Base-by-base conservation (phyloP, 2,797 vertebrate species). In the Clamator glandarius region DNA sequence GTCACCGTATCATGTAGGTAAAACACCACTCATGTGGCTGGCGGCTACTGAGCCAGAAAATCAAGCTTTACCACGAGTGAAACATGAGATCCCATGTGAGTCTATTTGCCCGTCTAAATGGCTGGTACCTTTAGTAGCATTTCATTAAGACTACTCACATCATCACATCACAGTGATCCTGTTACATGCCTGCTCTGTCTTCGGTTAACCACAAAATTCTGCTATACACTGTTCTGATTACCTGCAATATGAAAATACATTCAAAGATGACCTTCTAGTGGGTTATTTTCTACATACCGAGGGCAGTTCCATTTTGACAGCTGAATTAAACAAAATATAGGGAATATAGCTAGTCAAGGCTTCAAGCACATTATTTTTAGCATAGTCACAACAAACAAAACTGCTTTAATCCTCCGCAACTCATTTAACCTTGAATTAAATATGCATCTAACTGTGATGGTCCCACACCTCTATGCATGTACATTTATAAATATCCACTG, bases 41-140 rank as follows among this genome's bases (percentile, higher is more conserved):
- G 68, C 23, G 58, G 70, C 57, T 92, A 87, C 67, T 90, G 89
- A 94, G 74, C 58, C 83, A 93, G 89, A 96, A 96, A 96, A 96
- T 93, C 93, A 91, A 90, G 52, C 73, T 87, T 90, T 92, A 84
- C 52, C 59, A 58, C 57, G 83, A 91, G 58, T 91, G 93, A 95
- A 96, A 55, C 48, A 31, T 67, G 67, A 84, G 87, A 59, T 91
- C 83, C 82, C 70, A 64, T 51, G 15, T 5, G 69, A 84, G 93
- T 39, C 84, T 91, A 69, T 91, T 96, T 95, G 94, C 82, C 55
- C 83, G 70, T 79, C 58, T 84, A 87, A 95, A 72, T 68, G 52
- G 31, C 48, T 95, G 64, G 81, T 59, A 17, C 1, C 70, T 69
- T 78, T 48, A 69, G 51, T 55, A 58, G 18, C 35, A 63, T 96